phyloP scores from a whole-genome alignment of 2,797 vertebrate genomes.

The Lithobates pipiens region DNA sequence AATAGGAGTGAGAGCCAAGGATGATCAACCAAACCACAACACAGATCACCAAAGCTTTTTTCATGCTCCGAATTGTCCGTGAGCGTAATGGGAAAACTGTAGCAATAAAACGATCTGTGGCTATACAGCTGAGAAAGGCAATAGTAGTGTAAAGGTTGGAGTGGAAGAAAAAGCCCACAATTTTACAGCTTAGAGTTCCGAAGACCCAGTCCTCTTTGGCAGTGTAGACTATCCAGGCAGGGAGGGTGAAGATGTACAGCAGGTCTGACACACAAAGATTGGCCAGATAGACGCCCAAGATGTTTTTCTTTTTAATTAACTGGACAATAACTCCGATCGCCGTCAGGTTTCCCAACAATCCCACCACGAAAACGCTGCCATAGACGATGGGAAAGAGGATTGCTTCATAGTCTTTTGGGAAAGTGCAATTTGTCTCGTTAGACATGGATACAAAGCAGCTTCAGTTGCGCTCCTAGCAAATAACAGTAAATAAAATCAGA shows the following conservation, averaged over 20 bases:
- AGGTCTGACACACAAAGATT: slow-evolving; percentile 55
- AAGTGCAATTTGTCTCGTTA: slow-evolving; percentile 48
- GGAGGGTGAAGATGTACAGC: slow-evolving; percentile 57
- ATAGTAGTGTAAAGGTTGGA: slow-evolving; percentile 62
- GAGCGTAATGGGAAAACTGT: slow-evolving; percentile 47
- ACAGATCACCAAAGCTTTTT: background rate
- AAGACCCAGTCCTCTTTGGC: slow-evolving; percentile 57
- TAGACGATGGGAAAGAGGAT: slow-evolving; percentile 58
- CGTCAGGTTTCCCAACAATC: slow-evolving; percentile 56
- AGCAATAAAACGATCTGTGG: slow-evolving; percentile 61
- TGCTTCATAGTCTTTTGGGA: slow-evolving; percentile 49
- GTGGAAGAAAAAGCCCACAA: slow-evolving; percentile 62
- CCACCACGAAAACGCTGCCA: slow-evolving; percentile 51
- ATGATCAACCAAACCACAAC: slow-evolving; percentile 46
- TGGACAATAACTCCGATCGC: slow-evolving; percentile 44
- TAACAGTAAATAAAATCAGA: slow-evolving; percentile 29
- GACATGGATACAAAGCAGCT: slow-evolving; percentile 29
- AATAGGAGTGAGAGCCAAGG: slow-evolving; percentile 48
- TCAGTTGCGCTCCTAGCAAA: slow-evolving; percentile 29
- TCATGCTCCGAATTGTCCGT: slow-evolving; percentile 39
- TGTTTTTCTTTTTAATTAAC: slow-evolving; percentile 49
- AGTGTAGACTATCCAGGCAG: slow-evolving; percentile 59
- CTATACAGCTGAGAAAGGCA: slow-evolving; percentile 61
- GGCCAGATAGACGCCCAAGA: slow-evolving; percentile 57
- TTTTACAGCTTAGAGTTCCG: slow-evolving; percentile 46